Conservation (phyloP, 2,888 invertebrate species). For the Aquatica leii region DNA sequence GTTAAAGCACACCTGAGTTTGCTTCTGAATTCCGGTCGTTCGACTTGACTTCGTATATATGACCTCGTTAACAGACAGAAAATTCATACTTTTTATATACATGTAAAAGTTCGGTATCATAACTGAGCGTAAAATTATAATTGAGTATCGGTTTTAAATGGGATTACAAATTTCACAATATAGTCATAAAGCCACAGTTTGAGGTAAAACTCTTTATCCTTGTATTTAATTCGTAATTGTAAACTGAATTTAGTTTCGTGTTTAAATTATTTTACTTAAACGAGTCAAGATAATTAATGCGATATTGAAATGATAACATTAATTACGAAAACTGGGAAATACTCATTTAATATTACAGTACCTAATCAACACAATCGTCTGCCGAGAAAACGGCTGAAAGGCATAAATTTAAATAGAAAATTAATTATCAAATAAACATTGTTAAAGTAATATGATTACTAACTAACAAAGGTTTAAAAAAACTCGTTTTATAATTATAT, state of each 20-base stretch:
- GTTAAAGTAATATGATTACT: too few relatives aligned
- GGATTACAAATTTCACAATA: constrained; percentile 4
- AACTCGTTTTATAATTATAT: too few relatives aligned
- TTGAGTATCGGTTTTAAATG: constrained; percentile 2
- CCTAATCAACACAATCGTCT: too few relatives aligned
- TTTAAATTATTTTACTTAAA: background rate
- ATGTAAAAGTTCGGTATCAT: constrained; percentile 25
- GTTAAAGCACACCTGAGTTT: constrained; percentile 45
- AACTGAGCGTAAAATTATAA: constrained; percentile 15
- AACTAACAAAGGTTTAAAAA: too few relatives aligned
- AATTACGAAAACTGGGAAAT: too few relatives aligned
- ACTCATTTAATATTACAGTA: too few relatives aligned
- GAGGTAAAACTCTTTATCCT: constrained; percentile 1
- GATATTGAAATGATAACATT: too few relatives aligned
- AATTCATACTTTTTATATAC: constrained; percentile 34
- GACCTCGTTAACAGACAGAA: constrained; percentile 39
- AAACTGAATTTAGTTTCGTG: constrained; percentile 3
- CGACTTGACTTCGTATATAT: constrained; percentile 39
- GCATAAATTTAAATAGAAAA: too few relatives aligned
- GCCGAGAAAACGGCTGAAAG: too few relatives aligned
- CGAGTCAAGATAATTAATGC: too few relatives aligned
- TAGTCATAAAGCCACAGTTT: constrained; percentile 5
- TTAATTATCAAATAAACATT: too few relatives aligned
- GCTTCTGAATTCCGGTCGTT: constrained; percentile 48
- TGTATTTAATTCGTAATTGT: background rate